A percentile compares a stretch with the other conserved stretches of the same genome.
These are phyloP conservation scores for Harpegnathos saltator DNA, from an alignment of 1,140 invertebrate species.

Conservation along the genomic window DNA sequence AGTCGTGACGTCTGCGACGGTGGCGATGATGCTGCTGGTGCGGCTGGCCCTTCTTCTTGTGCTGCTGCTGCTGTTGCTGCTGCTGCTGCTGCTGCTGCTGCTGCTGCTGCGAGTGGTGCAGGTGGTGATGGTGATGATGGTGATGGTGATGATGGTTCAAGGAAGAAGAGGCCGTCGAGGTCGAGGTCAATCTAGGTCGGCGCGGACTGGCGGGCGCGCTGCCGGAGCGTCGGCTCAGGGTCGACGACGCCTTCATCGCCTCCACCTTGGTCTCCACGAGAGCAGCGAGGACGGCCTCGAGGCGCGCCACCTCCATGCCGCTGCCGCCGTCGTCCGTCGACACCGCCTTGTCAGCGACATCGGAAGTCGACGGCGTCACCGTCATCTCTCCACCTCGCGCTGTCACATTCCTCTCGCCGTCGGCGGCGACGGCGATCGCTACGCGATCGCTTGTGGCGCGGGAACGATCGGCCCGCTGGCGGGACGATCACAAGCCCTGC, in stretches of 20 bases:
- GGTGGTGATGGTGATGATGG: constrained; percentile 71
- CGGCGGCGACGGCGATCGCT: constrained; percentile 35
- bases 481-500: constrained; percentile 65
- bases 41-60: constrained; percentile 64
- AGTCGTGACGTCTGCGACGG: constrained; percentile 79
- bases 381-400: constrained; percentile 77
- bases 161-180: constrained; percentile 83
- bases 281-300: constrained; percentile 89
- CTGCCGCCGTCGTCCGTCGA: constrained; percentile 88
- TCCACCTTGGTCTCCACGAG: constrained; percentile 89
- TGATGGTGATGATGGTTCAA: constrained; percentile 77
- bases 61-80: constrained; percentile 65
- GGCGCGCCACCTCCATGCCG: constrained; percentile 86
- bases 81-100: constrained; percentile 66
- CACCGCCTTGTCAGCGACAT: constrained; percentile 90
- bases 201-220: constrained; percentile 81
- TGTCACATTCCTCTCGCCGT: constrained; percentile 64
- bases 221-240: constrained; percentile 76
- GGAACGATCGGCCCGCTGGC: constrained; percentile 56
- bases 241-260: constrained; percentile 82
- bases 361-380: constrained; percentile 83
- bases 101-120: constrained; percentile 64
- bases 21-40: constrained; percentile 72
- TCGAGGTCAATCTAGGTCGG: constrained; percentile 81
- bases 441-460: constrained; percentile 39